Conservation (phyloP, 2,888 invertebrate species). For the Plagodis dolabraria region DNA sequence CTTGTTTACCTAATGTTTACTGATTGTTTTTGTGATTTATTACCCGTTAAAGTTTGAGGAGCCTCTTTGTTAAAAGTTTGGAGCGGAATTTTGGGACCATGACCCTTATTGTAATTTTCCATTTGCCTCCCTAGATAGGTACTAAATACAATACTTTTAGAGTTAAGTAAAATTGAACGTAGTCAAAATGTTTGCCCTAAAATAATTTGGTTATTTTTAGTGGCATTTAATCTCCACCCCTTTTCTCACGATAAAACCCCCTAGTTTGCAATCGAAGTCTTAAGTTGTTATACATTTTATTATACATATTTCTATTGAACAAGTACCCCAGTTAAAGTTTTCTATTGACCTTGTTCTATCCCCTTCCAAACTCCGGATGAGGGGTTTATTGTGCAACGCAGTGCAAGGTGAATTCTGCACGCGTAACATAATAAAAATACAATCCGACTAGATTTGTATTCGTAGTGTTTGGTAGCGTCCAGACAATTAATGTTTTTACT, state of each 20-base stretch:
- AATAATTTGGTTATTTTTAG: no score
- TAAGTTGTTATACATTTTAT: conserved; percentile 55
- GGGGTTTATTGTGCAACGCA: conserved; percentile 33
- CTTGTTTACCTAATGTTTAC: conserved; percentile 41
- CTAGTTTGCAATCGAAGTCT: conserved; percentile 32
- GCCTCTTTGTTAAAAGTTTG: conserved; percentile 54
- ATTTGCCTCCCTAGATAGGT: conserved; percentile 45
- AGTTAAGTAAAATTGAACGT: no score
- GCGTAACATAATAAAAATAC: conserved; percentile 49
- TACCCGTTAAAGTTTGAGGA: conserved; percentile 42
- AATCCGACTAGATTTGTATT: conserved; percentile 40
- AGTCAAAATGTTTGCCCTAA: no score
- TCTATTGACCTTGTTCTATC: conserved; percentile 60
- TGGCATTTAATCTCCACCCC: conserved; percentile 26
- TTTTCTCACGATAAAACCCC: conserved; percentile 56
- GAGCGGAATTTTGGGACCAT: conserved; percentile 39
- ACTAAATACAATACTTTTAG: not conserved
- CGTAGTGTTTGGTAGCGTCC: conserved; percentile 34
- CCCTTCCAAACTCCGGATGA: conserved; percentile 50
- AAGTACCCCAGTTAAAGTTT: conserved; percentile 45
- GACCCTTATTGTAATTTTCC: conserved; percentile 43
- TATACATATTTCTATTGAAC: conserved; percentile 30
- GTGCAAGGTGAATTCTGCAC: conserved; percentile 56
- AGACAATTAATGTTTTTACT: conserved; percentile 54
- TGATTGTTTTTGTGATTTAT: conserved; percentile 60